Conservation (phyloP, 2,113 vertebrate species). For the Piaya cayana region DNA sequence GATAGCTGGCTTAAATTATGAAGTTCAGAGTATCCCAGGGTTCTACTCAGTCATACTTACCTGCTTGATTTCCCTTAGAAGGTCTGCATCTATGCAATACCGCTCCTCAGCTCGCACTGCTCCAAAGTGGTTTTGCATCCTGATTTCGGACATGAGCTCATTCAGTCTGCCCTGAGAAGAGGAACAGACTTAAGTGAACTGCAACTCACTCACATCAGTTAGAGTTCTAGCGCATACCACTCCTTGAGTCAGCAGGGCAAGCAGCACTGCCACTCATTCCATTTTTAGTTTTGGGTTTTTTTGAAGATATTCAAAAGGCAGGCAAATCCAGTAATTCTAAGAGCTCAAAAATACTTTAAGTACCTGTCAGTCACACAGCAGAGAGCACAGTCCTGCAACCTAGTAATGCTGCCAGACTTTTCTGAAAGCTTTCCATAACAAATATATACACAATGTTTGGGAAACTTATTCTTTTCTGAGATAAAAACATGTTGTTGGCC, state of each 20-base stretch:
- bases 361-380: not conserved
- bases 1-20: not conserved
- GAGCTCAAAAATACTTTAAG: not conserved
- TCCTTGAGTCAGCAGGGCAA: not conserved
- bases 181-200: not conserved
- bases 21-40: not conserved
- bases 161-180: slow-evolving; percentile 91
- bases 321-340: not conserved
- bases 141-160: slow-evolving; percentile 97
- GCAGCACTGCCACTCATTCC: fast-evolving
- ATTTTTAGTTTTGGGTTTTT: not conserved
- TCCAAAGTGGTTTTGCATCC: slow-evolving; percentile 98
- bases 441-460: fast-evolving
- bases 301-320: not conserved
- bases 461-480: not conserved
- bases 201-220: not conserved
- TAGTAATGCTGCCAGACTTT: not conserved
- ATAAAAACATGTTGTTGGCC: not conserved
- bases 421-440: not conserved
- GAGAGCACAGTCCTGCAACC: not conserved
- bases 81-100: slow-evolving; percentile 91
- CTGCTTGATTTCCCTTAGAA: slow-evolving; percentile 94
- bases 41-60: slow-evolving; percentile 63
- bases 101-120: slow-evolving; percentile 92
- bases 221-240: not conserved